Evolutionary conservation across 1,140 invertebrate species (phyloP).

Genomic region (Saccostrea glomerata): DNA sequence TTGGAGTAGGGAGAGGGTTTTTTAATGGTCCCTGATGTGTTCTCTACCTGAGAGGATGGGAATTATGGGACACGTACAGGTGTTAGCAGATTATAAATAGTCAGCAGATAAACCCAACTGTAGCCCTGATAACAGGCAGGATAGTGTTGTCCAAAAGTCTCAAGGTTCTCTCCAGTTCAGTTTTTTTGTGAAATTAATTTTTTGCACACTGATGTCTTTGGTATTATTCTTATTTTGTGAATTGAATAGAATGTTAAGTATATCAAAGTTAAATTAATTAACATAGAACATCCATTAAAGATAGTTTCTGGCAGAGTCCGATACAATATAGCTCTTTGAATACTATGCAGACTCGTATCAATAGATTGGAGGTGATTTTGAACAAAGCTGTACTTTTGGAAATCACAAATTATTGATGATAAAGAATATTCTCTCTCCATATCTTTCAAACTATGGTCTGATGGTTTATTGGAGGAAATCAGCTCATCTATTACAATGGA

Average conservation of each 20-base stretch:
- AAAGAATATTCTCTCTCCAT: slow-evolving; percentile 16
- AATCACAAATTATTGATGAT: slow-evolving; percentile 38
- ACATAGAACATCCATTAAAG: not conserved
- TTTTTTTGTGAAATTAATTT: not conserved
- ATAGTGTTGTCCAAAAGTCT: not conserved
- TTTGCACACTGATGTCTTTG: not conserved
- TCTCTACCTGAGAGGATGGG: slow-evolving; percentile 29
- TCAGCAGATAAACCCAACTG: slow-evolving; percentile 5
- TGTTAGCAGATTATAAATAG: slow-evolving; percentile 33
- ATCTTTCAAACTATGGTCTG: slow-evolving; percentile 9
- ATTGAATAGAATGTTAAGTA: not conserved
- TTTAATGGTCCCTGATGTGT: slow-evolving; percentile 28
- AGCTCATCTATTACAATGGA: not conserved
- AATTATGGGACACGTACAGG: slow-evolving; percentile 19
- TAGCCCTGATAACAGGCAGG: not conserved
- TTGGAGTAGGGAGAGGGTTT: not conserved
- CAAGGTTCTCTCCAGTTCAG: not conserved
- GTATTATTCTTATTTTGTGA: not conserved
- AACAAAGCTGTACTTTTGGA: slow-evolving; percentile 26
- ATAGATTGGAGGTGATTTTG: not conserved
- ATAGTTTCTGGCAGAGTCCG: not conserved
- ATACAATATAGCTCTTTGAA: not conserved
- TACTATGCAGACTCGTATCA: not conserved
- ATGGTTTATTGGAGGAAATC: not conserved
- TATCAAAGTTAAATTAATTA: not conserved